Evolutionary conservation across 2,888 invertebrate species (phyloP), one percentile per base, ranked within the genome.

Genomic region (Myopa testacea): DNA sequence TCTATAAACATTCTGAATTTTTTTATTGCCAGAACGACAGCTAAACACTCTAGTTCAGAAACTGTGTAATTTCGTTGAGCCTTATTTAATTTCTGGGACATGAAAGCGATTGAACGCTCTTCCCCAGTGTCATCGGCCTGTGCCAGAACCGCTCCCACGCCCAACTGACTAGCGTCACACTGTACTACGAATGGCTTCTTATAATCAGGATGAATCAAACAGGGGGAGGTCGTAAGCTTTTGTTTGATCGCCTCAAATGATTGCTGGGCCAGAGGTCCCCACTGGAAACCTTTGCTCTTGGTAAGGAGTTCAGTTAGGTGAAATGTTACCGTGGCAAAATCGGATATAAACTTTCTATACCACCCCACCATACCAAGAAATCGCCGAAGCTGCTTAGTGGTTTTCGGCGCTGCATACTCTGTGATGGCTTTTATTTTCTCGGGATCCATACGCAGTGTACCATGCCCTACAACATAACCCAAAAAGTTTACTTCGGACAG

Each of bases 81-180:
- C 2, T 67, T 74, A 34, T 81, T 80, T 4, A 81, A 40, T 50
- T 81, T 81, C 26, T 81, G 76, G 0, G 81, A 81, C 74, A 77
- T 69, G 45, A 68, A 79, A 0, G 80, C 78, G 16, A 79, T 78
- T 0, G 76, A 74, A 12, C 71, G 19, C 26, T 80, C 80, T 7
- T 65, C 26, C 1, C 77, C 79, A 4, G 76, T 40, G 7, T 77
- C 75, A 76, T 79, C 69, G 26, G 26, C 26, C 26, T 26, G 26
- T 26, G 26, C 26, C 26, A 26, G 26, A 26, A 26, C 26, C 1
- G 77, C 78, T 12, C 77, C 80, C 16, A 81, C 78, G 7, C 77
- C 78, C 1, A 19, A 60, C 40, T 71, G 60, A 45, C 75, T 70
- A 3, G 80, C 77, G 60, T 78, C 76, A 68, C 78, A 79, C 55